Percentiles rank a stretch among this genome's conserved stretches.
Conservation (phyloP, 2,113 vertebrate genomes). For the Pachyramphus minor region DNA sequence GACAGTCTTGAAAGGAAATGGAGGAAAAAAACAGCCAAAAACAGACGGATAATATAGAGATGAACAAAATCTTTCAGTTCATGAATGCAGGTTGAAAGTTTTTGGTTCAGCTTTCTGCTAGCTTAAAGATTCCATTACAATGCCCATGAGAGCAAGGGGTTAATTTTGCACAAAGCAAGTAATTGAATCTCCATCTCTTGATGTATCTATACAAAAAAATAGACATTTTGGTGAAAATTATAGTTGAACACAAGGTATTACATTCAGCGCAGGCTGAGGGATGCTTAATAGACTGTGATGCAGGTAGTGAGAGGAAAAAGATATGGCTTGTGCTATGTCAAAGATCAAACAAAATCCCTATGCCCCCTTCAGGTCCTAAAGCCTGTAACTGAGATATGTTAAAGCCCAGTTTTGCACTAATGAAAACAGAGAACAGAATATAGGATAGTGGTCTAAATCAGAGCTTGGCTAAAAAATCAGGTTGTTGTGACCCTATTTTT, state of each 20-base stretch:
- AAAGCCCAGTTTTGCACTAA: neutral
- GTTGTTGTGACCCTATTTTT: neutral
- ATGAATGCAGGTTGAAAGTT: neutral
- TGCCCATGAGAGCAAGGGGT: neutral
- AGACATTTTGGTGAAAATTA: neutral
- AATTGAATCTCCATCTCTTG: neutral
- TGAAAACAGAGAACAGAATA: neutral
- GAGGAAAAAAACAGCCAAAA: neutral
- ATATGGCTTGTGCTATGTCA: neutral
- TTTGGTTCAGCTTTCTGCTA: neutral
- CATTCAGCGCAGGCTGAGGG: neutral
- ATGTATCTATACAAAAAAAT: neutral
- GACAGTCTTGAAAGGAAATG: neutral
- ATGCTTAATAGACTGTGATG: neutral
- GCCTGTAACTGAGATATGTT: neutral
- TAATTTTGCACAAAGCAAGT: neutral
- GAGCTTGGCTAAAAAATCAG: neutral
- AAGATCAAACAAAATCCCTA: neutral
- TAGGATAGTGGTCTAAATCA: neutral
- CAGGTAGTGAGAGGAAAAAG: neutral
- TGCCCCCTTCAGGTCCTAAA: neutral
- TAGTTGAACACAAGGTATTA: neutral
- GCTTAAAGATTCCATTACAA: neutral
- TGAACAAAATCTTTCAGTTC: neutral
- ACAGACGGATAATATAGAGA: neutral